A percentile compares a stretch with the other conserved stretches of the same genome.
Conservation (phyloP, 2,888 invertebrate species). For the Clunio marinus region DNA sequence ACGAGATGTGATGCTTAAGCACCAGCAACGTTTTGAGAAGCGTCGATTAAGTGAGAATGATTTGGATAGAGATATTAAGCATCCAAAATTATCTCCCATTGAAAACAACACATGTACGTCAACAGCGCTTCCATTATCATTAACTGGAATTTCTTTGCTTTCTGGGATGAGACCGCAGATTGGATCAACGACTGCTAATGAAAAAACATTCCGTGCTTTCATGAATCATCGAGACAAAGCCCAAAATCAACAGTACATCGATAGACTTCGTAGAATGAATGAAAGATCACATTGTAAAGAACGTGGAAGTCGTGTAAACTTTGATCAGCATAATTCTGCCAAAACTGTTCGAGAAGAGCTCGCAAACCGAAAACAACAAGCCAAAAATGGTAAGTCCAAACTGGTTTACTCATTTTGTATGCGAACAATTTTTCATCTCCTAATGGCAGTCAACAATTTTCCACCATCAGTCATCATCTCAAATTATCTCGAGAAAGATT, state of each 20-base stretch:
- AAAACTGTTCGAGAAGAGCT: constrained; percentile 37
- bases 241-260: constrained; percentile 35
- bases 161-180: neutral
- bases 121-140: constrained; percentile 28
- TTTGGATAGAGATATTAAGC: constrained; percentile 34
- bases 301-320: constrained; percentile 33
- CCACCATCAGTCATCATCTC: neutral
- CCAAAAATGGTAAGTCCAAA: constrained; percentile 32
- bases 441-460: no score
- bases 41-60: constrained; percentile 37
- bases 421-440: neutral
- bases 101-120: constrained; percentile 29
- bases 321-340: constrained; percentile 17
- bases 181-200: neutral
- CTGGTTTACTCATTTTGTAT: no score
- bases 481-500: neutral
- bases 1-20: constrained; percentile 35
- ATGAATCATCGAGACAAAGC: constrained; percentile 35
- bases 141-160: constrained; percentile 26
- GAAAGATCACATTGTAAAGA: constrained; percentile 16
- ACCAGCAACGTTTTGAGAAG: constrained; percentile 32
- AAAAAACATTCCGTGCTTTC: neutral
- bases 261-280: constrained; percentile 32
- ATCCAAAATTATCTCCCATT: constrained; percentile 34
- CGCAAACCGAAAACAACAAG: constrained; percentile 30